Percentiles rank a stretch among this genome's conserved stretches.
phyloP scores from a whole-genome alignment of 2,113 vertebrate species.

The Mormoops blainvillei region DNA sequence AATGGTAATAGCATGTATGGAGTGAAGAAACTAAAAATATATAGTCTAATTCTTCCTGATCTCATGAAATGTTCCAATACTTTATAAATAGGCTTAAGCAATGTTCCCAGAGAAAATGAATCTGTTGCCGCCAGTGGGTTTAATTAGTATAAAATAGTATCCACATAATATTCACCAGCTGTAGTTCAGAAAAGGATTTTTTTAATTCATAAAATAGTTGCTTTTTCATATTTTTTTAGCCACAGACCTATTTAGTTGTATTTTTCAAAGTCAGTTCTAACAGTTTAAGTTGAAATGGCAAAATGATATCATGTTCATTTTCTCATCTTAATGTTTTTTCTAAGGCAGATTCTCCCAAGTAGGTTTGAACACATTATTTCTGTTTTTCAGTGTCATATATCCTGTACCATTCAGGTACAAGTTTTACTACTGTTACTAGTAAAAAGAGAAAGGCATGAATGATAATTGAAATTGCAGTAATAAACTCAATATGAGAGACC shows the following conservation, averaged over 20 bases:
- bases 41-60: not conserved
- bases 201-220: constrained; percentile 23
- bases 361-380: not conserved
- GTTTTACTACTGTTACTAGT: not conserved
- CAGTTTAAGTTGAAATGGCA: not conserved
- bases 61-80: constrained; percentile 24
- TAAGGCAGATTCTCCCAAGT: not conserved
- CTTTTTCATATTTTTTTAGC: constrained; percentile 17
- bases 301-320: not conserved
- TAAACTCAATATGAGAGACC: not conserved
- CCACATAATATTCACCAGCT: constrained; percentile 22
- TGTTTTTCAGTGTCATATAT: not conserved
- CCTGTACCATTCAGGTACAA: not conserved
- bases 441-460: not conserved
- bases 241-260: not conserved
- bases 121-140: constrained; percentile 2
- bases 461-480: not conserved
- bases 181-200: constrained; percentile 49
- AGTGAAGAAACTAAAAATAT: constrained; percentile 48
- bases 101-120: constrained; percentile 15
- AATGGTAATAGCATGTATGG: not conserved
- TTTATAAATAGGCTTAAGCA: constrained; percentile 50
- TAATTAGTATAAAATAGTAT: constrained; percentile 58
- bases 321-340: not conserved
- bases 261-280: constrained; percentile 18